Base-by-base conservation (phyloP, 2,888 invertebrate species). In the Lepidocyrtoides sp. region DNA sequence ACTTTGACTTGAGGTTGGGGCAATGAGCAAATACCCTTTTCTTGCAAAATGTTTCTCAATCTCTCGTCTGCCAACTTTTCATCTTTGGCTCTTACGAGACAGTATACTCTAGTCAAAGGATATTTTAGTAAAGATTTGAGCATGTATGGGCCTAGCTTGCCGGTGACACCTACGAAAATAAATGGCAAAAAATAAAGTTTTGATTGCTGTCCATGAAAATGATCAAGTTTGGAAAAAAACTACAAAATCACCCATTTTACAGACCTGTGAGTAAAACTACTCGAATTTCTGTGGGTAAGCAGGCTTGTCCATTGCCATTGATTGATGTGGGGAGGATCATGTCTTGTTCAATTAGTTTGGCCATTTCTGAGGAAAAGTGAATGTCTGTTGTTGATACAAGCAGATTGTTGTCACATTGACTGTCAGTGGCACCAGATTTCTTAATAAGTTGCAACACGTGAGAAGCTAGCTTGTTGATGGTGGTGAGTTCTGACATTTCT, bases 61-160 rank as follows among this genome's bases (percentile, higher is more conserved):
- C 92, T 60, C 4, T 82, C 86, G 10, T 44, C 23, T 10, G 89
- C 90, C 51, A 87, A 81, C 4, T 48, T 75, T 5, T 82, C 79
- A 20, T 69, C 69, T 60, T 92, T 92, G 5, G 79, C 77, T 2
- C 93, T 92, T n/a, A 93, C 82, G 17, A 93, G 44, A 79, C 92
- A 92, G 54, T 83, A 26, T 0, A 93, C 69, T 36, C 69, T 88
- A n/a, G 82, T 60, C 10, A 89, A n/a, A 14, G 89, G 82, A 8
- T 75, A 77, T n/a, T 8, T 48, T 10, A 60, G 29, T 0, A 92
- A n/a, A n/a, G 54, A 79, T 66, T 81, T 32, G 4, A 93, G n/a
- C 32, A 92, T 83, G 82, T 91, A 91, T 7, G 91, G 75, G 7
- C 92, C 93, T 12, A 92, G 48, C 23, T 93, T 92, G 20, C 93